Conservation (phyloP, 2,888 invertebrate species). For the Nemotelus nigrinus region DNA sequence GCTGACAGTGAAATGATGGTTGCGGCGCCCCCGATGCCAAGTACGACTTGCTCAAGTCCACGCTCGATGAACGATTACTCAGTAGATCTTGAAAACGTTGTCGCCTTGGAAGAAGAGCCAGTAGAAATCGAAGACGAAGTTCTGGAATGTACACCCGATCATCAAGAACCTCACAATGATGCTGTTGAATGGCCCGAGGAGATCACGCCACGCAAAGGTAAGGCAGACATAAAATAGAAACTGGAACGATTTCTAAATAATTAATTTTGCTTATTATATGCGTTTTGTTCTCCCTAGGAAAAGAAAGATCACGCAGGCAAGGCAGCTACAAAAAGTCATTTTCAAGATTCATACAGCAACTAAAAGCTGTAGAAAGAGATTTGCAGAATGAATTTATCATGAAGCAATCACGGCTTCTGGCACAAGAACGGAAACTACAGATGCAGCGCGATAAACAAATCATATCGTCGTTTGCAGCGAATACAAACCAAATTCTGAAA, state of each 20-base stretch:
- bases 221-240: too few relatives aligned
- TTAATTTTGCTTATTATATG: too few relatives aligned
- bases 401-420: constrained; percentile 37
- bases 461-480: constrained; percentile 29
- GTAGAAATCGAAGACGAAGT: not conserved
- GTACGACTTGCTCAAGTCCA: not conserved
- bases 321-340: constrained; percentile 48
- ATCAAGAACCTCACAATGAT: not conserved
- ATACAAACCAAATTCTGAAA: constrained; percentile 28
- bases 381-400: constrained; percentile 46
- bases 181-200: not conserved
- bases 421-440: constrained; percentile 40
- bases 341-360: constrained; percentile 41
- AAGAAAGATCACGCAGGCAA: constrained; percentile 15
- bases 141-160: too few relatives aligned
- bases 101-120: not conserved
- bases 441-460: constrained; percentile 33
- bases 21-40: not conserved
- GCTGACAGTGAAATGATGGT: not conserved
- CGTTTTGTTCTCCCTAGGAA: too few relatives aligned
- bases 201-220: too few relatives aligned
- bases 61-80: not conserved
- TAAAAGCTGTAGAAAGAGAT: constrained; percentile 44
- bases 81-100: not conserved
- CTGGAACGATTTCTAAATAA: too few relatives aligned